Conservation (phyloP, 1,140 invertebrate species). For the Caenorhabditis briggsae region DNA sequence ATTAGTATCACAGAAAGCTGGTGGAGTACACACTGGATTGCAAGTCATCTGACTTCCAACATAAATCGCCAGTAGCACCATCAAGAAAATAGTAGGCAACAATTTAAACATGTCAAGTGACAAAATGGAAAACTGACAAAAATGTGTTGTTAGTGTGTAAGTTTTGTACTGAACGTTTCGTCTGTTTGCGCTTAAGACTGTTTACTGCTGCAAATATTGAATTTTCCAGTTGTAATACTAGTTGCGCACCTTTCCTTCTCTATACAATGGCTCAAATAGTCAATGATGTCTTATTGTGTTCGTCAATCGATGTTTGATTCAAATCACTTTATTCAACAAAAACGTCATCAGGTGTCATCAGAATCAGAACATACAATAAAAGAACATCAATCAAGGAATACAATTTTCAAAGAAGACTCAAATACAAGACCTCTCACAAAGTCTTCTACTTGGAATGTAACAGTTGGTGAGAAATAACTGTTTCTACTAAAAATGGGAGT, state of each 20-base stretch:
- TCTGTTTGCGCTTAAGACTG: slow-evolving; percentile 40
- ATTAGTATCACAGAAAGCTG: slow-evolving; percentile 18
- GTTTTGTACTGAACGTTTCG: slow-evolving; percentile 52
- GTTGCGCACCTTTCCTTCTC: slow-evolving; percentile 22
- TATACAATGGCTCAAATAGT: not conserved
- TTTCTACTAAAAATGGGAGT: too few relatives aligned
- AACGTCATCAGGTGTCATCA: slow-evolving; percentile 23
- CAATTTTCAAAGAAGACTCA: not conserved
- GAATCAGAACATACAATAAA: not conserved
- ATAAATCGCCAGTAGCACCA: not conserved
- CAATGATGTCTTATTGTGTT: slow-evolving; percentile 14
- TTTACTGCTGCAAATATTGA: slow-evolving; percentile 48
- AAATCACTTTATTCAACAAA: slow-evolving; percentile 35
- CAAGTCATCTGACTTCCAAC: not conserved
- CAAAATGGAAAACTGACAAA: slow-evolving; percentile 25
- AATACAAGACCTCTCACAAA: not conserved
- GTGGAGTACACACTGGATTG: slow-evolving; percentile 12
- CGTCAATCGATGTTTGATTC: not conserved
- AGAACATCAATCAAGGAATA: not conserved
- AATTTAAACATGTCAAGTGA: slow-evolving; percentile 8
- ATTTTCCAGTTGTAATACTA: slow-evolving; percentile 45
- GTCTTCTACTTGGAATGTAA: not conserved
- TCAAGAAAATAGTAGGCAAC: not conserved
- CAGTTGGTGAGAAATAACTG: too few relatives aligned
- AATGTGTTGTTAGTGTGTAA: slow-evolving; percentile 45